Evolutionary conservation across 2,113 vertebrate species (phyloP), one percentile per base, ranked within the genome.

Genomic region (Pelobates fuscus): DNA sequence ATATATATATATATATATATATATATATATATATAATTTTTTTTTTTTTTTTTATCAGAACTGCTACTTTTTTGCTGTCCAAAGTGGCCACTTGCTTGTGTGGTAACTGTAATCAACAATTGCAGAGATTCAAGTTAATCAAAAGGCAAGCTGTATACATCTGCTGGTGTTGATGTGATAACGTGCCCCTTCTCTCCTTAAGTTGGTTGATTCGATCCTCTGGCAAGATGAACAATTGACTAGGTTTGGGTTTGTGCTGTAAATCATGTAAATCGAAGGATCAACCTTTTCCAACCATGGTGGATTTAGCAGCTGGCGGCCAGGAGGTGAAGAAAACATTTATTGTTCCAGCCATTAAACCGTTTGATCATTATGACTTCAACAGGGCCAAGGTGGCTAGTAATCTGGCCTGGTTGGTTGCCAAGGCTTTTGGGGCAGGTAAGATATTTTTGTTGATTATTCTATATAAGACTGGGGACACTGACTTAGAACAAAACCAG

Each of bases 391-490:
- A 99, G 83, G 91, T 95, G 84, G 93, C 93, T 84, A 95, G 94
- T 86, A 98, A 93, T 85, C 90, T 99, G 80, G 93, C 94, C 81
- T 99, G 97, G 97, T 90, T 98, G 71, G 92, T 96, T 82, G 88
- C 94, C 88, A 98, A 98, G 88, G 95, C 96, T 66, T 97, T 94
- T 75, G 95, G 97, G 81, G 92, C 97, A 94, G 97, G 97, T 99
- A 94, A 85, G 95, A 79, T 15, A 26, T 62, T 32, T n/a, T n/a
- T n/a, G n/a, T n/a, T n/a, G n/a, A n/a, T n/a, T n/a, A n/a, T n/a
- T n/a, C n/a, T n/a, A 5, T 20, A 17, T n/a, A n/a, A n/a, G n/a
- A n/a, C n/a, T n/a, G n/a, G n/a, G n/a, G n/a, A n/a, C n/a, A n/a
- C n/a, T n/a, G n/a, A n/a, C n/a, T n/a, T n/a, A n/a, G n/a, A n/a